These are phyloP conservation scores for Psettodes erumei DNA, from an alignment of 2,113 vertebrate genomes.

Conservation along the genomic window DNA sequence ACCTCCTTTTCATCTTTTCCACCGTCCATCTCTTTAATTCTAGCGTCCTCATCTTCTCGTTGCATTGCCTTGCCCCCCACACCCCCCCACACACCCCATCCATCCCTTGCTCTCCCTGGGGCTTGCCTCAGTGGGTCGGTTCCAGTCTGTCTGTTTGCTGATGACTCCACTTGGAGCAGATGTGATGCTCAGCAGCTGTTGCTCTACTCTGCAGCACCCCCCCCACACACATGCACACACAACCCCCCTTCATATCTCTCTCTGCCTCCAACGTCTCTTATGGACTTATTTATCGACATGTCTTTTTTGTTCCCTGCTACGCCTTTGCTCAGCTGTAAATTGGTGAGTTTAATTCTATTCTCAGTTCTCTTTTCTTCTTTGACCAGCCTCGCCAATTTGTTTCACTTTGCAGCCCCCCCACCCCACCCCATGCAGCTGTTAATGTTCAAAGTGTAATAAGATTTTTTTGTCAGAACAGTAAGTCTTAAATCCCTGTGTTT, in stretches of 20 bases:
- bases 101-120: constrained; percentile 58
- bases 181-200: constrained; percentile 82
- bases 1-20: constrained; percentile 22
- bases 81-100: constrained; percentile 44
- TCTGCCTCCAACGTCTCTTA: constrained; percentile 42
- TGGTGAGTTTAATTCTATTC: constrained; percentile 50
- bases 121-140: constrained; percentile 76
- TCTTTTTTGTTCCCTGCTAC: constrained; percentile 32
- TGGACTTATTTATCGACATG: constrained; percentile 56
- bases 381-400: constrained; percentile 49
- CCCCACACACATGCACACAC: too few species aligned
- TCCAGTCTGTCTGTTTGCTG: constrained; percentile 82
- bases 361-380: constrained; percentile 43
- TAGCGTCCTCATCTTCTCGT: constrained; percentile 53
- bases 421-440: constrained; percentile 39
- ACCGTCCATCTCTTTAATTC: constrained; percentile 61
- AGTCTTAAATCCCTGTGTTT: constrained; percentile 36
- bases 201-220: constrained; percentile 51
- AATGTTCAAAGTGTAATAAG: constrained; percentile 57
- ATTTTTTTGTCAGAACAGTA: constrained; percentile 56
- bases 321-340: constrained; percentile 44
- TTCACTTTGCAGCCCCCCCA: constrained; percentile 36
- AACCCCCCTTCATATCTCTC: constrained; percentile 23
- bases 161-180: constrained; percentile 81
- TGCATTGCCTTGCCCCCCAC: constrained; percentile 12